phyloP scores from a whole-genome alignment of 2,888 invertebrate genomes.

The Aelia acuminata region DNA sequence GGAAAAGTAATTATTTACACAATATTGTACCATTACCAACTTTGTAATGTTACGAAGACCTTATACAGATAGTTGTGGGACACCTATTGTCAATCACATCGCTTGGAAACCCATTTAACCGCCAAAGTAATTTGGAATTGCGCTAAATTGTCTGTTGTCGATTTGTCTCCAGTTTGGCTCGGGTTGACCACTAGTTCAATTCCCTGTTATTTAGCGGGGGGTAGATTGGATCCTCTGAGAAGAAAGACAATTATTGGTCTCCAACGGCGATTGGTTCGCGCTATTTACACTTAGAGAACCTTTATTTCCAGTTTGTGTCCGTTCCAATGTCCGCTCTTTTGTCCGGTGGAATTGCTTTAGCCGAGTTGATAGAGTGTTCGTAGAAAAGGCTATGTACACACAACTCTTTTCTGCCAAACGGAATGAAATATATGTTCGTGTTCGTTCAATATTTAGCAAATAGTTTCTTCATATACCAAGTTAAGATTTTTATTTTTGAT shows the following conservation, averaged over 20 bases:
- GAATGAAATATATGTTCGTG: not conserved
- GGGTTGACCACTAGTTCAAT: not conserved
- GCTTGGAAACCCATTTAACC: conserved; percentile 21
- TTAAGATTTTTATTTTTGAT: no score
- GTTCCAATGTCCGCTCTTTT: not conserved
- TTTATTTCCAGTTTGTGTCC: conserved; percentile 43
- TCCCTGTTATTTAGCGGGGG: not conserved
- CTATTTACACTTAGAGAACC: conserved; percentile 40
- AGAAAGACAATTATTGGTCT: conserved; percentile 33
- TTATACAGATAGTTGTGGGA: not conserved
- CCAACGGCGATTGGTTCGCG: not conserved
- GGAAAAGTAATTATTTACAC: no score
- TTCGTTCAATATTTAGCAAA: no score
- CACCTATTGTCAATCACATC: not conserved
- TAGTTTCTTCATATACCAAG: no score
- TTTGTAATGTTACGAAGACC: not conserved
- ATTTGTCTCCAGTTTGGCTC: conserved; percentile 3
- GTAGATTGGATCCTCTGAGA: not conserved
- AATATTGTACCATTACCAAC: no score
- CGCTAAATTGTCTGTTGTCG: conserved; percentile 22
- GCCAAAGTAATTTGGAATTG: not conserved
- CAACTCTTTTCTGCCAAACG: not conserved
- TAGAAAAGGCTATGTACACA: conserved; percentile 3
- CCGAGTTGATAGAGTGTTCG: not conserved
- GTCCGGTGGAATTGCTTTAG: not conserved